Evolutionary conservation across 2,797 vertebrate genomes (phyloP).

Genomic region (Poeciliopsis paucimaculata): DNA sequence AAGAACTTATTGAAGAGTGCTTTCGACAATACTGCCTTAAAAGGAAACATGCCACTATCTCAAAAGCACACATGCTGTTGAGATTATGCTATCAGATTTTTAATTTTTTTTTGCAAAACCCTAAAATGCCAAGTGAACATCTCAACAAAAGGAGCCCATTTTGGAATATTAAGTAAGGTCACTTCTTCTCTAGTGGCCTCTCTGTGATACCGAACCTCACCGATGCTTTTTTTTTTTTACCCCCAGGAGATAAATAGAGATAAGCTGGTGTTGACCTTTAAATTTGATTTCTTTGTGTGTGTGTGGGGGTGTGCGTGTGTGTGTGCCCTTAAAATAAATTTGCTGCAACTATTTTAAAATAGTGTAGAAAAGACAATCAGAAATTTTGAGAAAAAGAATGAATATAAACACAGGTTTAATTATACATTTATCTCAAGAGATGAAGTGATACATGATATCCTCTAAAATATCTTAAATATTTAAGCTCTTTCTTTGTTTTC

Average conservation of each 20-base stretch:
- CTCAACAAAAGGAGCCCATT: slow-evolving; percentile 30
- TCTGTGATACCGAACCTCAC: neutral
- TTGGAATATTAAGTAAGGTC: slow-evolving; percentile 42
- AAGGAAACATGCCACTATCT: slow-evolving; percentile 38
- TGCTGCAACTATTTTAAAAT: neutral
- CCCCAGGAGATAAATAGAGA: neutral
- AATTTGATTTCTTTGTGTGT: neutral
- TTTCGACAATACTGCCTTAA: slow-evolving; percentile 40
- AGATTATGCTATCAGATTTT: slow-evolving; percentile 30
- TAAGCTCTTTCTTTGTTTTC: neutral
- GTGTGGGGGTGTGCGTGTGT: too few relatives aligned
- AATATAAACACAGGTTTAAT: neutral
- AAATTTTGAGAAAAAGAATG: neutral
- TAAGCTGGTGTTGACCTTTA: neutral
- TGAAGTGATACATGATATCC: too few relatives aligned
- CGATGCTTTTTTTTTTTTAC: neutral
- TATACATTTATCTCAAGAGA: neutral
- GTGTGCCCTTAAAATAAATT: neutral
- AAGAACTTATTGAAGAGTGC: slow-evolving; percentile 14
- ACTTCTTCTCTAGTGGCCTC: slow-evolving; percentile 12
- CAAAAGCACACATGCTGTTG: slow-evolving; percentile 58
- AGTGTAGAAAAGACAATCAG: neutral
- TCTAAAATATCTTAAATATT: neutral
- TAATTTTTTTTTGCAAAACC: slow-evolving; percentile 14
- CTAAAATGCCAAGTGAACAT: slow-evolving; percentile 53